phyloP scores from a whole-genome alignment of 2,797 vertebrate genomes.

The Muscicapa comitata region DNA sequence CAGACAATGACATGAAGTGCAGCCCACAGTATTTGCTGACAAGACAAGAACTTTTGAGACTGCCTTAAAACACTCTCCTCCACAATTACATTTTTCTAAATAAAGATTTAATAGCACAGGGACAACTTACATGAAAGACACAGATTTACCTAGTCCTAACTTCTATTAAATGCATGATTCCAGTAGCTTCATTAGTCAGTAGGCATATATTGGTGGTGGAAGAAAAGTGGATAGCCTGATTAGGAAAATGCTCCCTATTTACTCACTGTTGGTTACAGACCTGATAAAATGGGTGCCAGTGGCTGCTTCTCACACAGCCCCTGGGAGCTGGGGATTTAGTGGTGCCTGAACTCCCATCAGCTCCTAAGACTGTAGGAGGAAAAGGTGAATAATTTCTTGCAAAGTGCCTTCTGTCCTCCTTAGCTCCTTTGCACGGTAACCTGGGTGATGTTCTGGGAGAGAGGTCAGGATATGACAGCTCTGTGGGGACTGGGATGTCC shows the following conservation, averaged over 20 bases:
- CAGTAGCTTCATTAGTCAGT: background rate
- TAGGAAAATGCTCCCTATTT: background rate
- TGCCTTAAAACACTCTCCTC: background rate
- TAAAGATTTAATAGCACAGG: background rate
- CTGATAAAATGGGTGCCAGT: background rate
- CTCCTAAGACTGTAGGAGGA: background rate
- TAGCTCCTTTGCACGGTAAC: too few species aligned
- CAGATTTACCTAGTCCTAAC: background rate
- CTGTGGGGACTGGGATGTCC: rapidly evolving
- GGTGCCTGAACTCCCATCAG: background rate
- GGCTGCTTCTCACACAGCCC: background rate
- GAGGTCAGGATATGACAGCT: background rate
- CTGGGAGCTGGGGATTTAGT: background rate
- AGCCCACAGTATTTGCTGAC: conserved; percentile 19
- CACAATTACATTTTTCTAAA: background rate
- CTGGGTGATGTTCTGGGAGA: background rate
- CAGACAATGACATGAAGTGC: background rate
- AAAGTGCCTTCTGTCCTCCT: background rate
- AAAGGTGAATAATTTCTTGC: background rate
- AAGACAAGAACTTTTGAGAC: conserved; percentile 17
- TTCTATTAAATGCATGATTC: background rate
- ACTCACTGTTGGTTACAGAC: background rate
- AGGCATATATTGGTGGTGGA: background rate
- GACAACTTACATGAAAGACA: background rate
- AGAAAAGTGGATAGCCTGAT: background rate